Base-by-base conservation (phyloP, 2,113 vertebrate species). In the Podarcis muralis region DNA sequence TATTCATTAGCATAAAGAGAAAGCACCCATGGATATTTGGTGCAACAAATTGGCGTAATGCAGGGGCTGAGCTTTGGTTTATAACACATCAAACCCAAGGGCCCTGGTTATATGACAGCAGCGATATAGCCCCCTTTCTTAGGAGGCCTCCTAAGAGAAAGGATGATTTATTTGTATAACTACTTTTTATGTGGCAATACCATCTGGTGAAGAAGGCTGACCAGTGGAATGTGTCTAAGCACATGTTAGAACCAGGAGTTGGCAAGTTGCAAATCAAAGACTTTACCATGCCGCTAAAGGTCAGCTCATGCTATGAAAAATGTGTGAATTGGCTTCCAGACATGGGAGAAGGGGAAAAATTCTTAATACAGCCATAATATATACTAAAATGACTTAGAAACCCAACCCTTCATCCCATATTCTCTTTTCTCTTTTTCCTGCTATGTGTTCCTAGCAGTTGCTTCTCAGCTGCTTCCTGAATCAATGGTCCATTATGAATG, bases 1-100 rank as follows among this genome's bases (percentile, higher is more conserved):
- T 91, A 91, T 32, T 89, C 90, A 92, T 90, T 94, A 95, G 89
- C 43, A 87, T 90, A 81, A 78, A 62, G 18, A 62, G 18, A 62
- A 62, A 81, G 81, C 43, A 87, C 72, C 62, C 84, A 62, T 93
- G 92, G 87, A 83, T 43, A 57, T 59, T 37, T 85, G 53, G 48
- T 53, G 30, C 69, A 59, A 62, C 13, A 59, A 85, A 5, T 32
- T 20, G 35, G 27, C 71, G 62, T 20, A 35, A 68, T 23, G 37
- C 2, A 37, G 37, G 35, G 23, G 32, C 22, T 59, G 27, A 23
- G 18, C 74, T 75, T 85, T 25, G 5, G 15, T 37, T 59, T 16
- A 35, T 15, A 59, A 2, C 23, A 11, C 22, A 23, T 22, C 66
- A 69, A n/a, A 30, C 15, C 16, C 53, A 80, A 80, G 48, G 22